These are phyloP conservation scores for Cabera pusaria DNA, from an alignment of 2,888 invertebrate genomes.

Conservation along the genomic window DNA sequence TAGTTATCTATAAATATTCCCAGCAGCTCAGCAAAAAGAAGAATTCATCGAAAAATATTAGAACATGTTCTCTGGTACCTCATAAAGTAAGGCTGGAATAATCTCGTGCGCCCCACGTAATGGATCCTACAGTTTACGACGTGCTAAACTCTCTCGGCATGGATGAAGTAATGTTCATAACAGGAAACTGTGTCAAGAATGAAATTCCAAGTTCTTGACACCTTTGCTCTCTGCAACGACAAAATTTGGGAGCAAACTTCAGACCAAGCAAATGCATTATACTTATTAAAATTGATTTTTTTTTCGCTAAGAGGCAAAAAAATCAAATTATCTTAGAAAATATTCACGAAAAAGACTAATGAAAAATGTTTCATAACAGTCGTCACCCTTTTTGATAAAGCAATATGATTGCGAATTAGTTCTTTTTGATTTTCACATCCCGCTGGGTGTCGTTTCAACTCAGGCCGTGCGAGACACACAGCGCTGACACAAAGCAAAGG, in stretches of 20 bases:
- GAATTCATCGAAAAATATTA: conserved; percentile 43
- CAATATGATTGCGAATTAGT: conserved; percentile 61
- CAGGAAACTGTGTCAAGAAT: conserved; percentile 60
- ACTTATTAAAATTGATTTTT: conserved; percentile 13
- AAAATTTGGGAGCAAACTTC: conserved; percentile 26
- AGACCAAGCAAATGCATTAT: conserved; percentile 4
- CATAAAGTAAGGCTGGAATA: conserved; percentile 50
- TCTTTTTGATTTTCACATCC: conserved; percentile 70
- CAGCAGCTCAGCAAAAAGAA: conserved; percentile 24
- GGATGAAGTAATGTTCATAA: conserved; percentile 67
- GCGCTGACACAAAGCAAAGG: conserved; percentile 70
- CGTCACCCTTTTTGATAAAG: conserved; percentile 34
- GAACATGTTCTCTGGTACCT: conserved; percentile 39
- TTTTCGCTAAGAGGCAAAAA: conserved; percentile 12
- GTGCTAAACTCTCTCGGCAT: conserved; percentile 62
- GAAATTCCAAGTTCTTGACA: conserved; percentile 57
- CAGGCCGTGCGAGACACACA: conserved; percentile 65
- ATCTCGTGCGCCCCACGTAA: conserved; percentile 56
- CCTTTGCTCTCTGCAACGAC: conserved; percentile 43
- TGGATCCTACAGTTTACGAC: conserved; percentile 69
- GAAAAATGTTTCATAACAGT: conserved; percentile 7
- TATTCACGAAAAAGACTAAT: not conserved
- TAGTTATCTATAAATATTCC: too few relatives aligned
- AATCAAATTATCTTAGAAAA: not conserved
- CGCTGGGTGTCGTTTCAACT: conserved; percentile 66